Evolutionary conservation across 1,140 invertebrate genomes (phyloP).

Genomic region (Brachionus manjavacas): DNA sequence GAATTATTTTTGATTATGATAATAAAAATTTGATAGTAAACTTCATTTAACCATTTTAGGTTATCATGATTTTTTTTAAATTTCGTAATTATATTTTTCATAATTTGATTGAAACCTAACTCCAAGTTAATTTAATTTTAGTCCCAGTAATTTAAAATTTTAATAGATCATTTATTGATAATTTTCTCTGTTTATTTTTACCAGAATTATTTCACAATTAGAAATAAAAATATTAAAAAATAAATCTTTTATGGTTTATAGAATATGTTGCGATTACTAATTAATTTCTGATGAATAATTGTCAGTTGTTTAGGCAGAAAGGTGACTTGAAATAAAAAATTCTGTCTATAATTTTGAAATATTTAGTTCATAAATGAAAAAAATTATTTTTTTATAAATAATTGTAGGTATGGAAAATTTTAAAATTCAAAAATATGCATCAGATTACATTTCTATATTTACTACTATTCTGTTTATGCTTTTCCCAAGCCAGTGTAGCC

Average conservation of each 20-base stretch:
- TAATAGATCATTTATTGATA: too few relatives aligned
- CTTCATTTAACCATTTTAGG: too few relatives aligned
- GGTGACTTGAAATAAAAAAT: neutral
- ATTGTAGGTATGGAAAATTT: neutral
- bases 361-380: neutral
- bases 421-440: neutral
- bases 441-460: neutral
- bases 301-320: neutral
- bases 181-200: too few relatives aligned
- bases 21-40: too few relatives aligned
- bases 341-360: slow-evolving; percentile 14
- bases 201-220: neutral
- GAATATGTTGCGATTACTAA: neutral
- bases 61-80: too few relatives aligned
- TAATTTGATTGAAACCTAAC: too few relatives aligned
- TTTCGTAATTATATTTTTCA: too few relatives aligned
- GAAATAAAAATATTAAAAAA: neutral
- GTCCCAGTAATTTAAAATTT: too few relatives aligned
- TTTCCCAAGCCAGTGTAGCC: neutral
- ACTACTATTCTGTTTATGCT: neutral
- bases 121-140: too few relatives aligned
- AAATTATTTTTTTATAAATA: neutral
- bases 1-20: too few relatives aligned
- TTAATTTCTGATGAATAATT: neutral
- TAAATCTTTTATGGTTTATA: neutral